Base-by-base conservation (phyloP, 2,113 vertebrate species). In the Hippocampus mohnikei region DNA sequence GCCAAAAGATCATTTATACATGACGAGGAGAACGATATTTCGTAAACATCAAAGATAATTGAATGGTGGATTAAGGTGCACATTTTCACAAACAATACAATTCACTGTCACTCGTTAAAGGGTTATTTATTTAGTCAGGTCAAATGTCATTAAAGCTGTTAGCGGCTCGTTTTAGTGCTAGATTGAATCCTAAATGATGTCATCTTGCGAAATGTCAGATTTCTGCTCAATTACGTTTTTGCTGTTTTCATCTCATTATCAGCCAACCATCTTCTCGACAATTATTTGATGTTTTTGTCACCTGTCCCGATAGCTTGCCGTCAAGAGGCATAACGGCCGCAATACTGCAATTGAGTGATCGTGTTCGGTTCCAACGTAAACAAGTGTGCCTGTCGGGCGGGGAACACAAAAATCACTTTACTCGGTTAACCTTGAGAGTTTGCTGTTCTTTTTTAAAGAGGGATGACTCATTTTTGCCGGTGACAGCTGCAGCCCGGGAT, bases 341-440 rank as follows among this genome's bases (percentile, higher is more conserved):
- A 58, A 58, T 58, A 27, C 55, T 6, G 11, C 58, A 60, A 60
- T 29, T 60, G 58, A 60, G 58, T 60, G 15, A 33, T 60, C 5
- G 25, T 18, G 25, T 60, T 60, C 15, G 1, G 1, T 33, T 13
- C 13, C 11, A 60, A 60, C 15, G 16, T 60, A 60, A 60, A 60
- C 27, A 16, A 60, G 58, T 29, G 58, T 33, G 27, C 23, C 27
- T 33, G 27, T 60, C 16, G 58, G 16, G 5, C 42, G 55, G 29
- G 2, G 16, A 16, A 33, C 27, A 60, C 27, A 60, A 33, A 58
- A 58, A 33, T 29, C 27, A 60, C 58, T 60, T 33, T 5, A 33
- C 58, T 33, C 27, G 13, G 58, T 60, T 60, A 33, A 60, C 58
- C 58, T 60, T 60, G 58, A 60, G 58, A 60, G 58, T 60, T 60